These are phyloP conservation scores for Ceratosolen solmsi DNA, from an alignment of 1,140 invertebrate species.

Conservation along the genomic window DNA sequence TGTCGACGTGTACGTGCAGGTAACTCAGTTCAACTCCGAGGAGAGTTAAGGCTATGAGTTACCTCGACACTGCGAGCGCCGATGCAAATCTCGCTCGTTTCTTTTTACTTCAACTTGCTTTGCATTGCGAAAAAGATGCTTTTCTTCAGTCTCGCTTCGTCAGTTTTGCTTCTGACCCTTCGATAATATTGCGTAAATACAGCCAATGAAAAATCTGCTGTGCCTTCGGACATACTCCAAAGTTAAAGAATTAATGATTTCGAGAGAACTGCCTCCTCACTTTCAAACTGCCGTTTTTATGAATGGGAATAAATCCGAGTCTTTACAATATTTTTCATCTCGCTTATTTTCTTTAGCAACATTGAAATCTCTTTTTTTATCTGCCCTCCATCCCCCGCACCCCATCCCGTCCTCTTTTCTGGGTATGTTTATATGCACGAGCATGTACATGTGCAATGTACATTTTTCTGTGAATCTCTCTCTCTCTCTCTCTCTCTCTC, in stretches of 20 bases:
- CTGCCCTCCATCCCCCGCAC: no score
- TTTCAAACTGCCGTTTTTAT: background rate
- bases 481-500: no score
- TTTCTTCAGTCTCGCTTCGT: background rate
- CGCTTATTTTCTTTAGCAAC: no score
- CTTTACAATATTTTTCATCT: background rate
- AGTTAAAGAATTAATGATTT: background rate
- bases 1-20: background rate
- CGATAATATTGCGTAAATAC: background rate
- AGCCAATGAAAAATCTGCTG: background rate
- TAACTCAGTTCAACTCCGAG: background rate
- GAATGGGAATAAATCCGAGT: background rate
- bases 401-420: no score
- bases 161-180: background rate
- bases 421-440: no score
- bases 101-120: constrained; percentile 9
- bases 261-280: background rate
- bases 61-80: background rate
- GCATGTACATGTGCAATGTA: no score
- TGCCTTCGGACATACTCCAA: background rate
- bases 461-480: no score
- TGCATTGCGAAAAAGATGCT: background rate
- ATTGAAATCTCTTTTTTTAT: no score
- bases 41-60: background rate
- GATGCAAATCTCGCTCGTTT: constrained; percentile 31